Base-by-base conservation (phyloP, 2,113 vertebrate species). In the Nannobrachium achirus region DNA sequence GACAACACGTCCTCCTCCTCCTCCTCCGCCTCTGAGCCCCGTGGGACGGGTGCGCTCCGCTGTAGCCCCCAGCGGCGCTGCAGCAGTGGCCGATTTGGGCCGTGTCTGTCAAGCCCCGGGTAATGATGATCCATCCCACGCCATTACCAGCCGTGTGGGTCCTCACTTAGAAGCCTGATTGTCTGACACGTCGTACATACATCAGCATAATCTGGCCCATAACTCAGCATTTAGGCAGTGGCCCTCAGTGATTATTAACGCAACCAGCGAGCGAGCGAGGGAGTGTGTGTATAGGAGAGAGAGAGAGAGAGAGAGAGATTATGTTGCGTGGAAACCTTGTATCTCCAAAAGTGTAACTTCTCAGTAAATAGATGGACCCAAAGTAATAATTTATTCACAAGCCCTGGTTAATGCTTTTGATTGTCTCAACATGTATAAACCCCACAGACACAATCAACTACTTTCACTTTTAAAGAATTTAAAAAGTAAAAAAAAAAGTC, bases 91-190 rank as follows among this genome's bases (percentile, higher is more conserved):
- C 25, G 25, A 5, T 33, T 33, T 1, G 25, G 25, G 25, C 85
- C 8, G 83, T 25, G 52, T 60, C 78, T 88, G 89, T 89, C 89
- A 86, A 56, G 53, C 25, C 33, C 2, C 68, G 25, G n/a, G 56
- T 91, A 86, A 88, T 86, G 81, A 89, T 86, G 89, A 91, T 91
- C 78, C 71, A 91, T 89, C 73, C 70, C 0, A 15, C 14, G 75
- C 70, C 19, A 88, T 88, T 83, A 88, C 71, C 58, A 63, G 77
- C 50, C 53, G 3, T 57, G 56, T 82, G 79, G 72, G 80, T 84
- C 72, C 78, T 79, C 83, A 82, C 85, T 84, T 79, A 78, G 73
- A 78, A 72, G 72, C 77, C 75, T 69, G 71, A 86, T 78, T 83
- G 81, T 85, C 79, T 78, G 88, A 88, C 86, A 88, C 62, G 80